phyloP scores from a whole-genome alignment of 2,888 invertebrate species.

The Epiblema foenella region DNA sequence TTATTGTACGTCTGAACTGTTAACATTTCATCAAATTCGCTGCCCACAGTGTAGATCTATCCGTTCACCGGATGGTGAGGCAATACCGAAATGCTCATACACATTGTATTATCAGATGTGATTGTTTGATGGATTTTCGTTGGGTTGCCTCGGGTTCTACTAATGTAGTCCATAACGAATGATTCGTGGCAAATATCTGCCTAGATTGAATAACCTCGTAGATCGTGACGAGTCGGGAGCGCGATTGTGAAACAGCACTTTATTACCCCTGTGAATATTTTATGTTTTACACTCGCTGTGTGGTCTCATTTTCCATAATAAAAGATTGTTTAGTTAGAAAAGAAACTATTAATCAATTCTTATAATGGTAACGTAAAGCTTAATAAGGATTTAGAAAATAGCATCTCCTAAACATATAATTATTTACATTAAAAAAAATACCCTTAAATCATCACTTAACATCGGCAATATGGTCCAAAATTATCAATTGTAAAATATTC shows the following conservation, averaged over 20 bases:
- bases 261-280: slow-evolving; percentile 46
- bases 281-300: slow-evolving; percentile 56
- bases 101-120: slow-evolving; percentile 46
- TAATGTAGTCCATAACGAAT: slow-evolving; percentile 50
- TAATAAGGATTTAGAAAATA: too few relatives aligned
- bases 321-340: slow-evolving; percentile 24
- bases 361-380: too few relatives aligned
- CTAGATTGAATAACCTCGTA: slow-evolving; percentile 48
- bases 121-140: slow-evolving; percentile 42
- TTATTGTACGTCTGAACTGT: slow-evolving; percentile 47
- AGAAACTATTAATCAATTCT: too few relatives aligned
- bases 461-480: too few relatives aligned
- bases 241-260: slow-evolving; percentile 54
- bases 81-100: slow-evolving; percentile 46
- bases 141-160: slow-evolving; percentile 37
- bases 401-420: too few relatives aligned
- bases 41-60: slow-evolving; percentile 47
- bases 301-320: slow-evolving; percentile 53
- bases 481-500: too few relatives aligned
- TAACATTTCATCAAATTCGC: slow-evolving; percentile 50
- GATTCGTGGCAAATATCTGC: slow-evolving; percentile 54
- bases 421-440: too few relatives aligned
- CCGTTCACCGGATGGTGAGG: slow-evolving; percentile 51
- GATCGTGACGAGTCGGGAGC: slow-evolving; percentile 53
- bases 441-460: too few relatives aligned